Percentiles rank a stretch among this genome's conserved stretches.
Conservation (phyloP, 2,888 invertebrate genomes). For the Drosophila hawaiiensis region DNA sequence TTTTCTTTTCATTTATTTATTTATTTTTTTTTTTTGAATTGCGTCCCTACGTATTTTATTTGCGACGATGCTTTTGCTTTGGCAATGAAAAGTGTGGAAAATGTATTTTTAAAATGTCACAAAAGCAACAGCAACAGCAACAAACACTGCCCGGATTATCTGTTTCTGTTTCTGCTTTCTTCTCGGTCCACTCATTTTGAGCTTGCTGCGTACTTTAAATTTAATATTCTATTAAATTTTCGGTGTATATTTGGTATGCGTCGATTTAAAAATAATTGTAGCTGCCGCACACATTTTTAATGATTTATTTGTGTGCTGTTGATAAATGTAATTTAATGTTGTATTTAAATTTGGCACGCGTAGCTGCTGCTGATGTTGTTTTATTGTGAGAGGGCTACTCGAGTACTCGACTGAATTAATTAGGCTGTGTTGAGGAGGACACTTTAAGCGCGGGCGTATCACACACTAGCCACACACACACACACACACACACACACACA, state of each 20-base stretch:
- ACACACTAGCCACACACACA: conserved; percentile 29
- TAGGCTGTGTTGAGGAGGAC: conserved; percentile 68
- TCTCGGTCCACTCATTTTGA: neutral
- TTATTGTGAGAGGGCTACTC: conserved; percentile 24
- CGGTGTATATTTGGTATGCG: neutral
- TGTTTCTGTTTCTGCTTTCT: conserved; percentile 26
- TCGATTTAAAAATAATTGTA: conserved; percentile 49
- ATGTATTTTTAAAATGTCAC: conserved; percentile 65
- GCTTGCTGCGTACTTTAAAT: conserved; percentile 33
- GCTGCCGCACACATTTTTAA: conserved; percentile 17
- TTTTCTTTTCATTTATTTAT: neutral
- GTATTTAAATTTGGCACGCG: conserved; percentile 34
- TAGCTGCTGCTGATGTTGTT: conserved; percentile 1
- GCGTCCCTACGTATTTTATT: conserved; percentile 60
- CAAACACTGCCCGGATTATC: conserved; percentile 38
- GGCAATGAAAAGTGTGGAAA: conserved; percentile 73
- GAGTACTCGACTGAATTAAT: conserved; percentile 67
- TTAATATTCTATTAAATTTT: conserved; percentile 34
- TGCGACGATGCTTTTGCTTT: conserved; percentile 52
- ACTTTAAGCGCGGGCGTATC: conserved; percentile 57
- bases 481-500: conserved; percentile 29
- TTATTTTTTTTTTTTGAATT: conserved; percentile 16
- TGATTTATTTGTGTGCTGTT: conserved; percentile 57
- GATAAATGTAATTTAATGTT: conserved; percentile 50
- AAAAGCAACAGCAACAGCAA: conserved; percentile 2